Conservation (phyloP, 1,140 invertebrate species). For the Ganaspis sp. region DNA sequence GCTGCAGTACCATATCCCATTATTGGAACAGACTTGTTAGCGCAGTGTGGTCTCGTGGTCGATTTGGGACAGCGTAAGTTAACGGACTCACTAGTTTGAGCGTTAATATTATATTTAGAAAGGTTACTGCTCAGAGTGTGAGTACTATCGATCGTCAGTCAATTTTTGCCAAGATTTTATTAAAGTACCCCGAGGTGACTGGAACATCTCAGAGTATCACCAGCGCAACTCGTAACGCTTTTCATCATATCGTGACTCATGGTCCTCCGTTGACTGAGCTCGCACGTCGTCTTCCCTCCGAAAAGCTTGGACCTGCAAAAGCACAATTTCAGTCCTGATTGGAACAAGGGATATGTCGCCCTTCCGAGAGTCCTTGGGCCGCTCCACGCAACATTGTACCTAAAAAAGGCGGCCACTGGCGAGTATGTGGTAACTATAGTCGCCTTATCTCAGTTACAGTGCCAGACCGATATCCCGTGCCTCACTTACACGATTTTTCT, state of each 20-base stretch:
- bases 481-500: too few relatives aligned
- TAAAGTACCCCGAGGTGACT: conserved; percentile 38
- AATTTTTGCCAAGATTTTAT: conserved; percentile 22
- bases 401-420: too few relatives aligned
- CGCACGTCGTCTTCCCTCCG: conserved; percentile 65
- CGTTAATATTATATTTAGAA: background rate
- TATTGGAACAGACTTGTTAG: conserved; percentile 37
- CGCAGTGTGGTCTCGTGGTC: conserved; percentile 59
- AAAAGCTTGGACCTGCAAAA: conserved; percentile 49
- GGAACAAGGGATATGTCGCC: conserved; percentile 53
- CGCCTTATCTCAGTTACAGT: too few relatives aligned
- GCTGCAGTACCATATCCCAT: too few relatives aligned
- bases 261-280: conserved; percentile 64
- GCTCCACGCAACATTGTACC: too few relatives aligned
- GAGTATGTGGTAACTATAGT: too few relatives aligned
- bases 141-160: conserved; percentile 18
- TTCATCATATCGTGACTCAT: conserved; percentile 51
- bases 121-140: background rate
- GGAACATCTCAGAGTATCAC: conserved; percentile 28
- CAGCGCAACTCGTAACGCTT: background rate
- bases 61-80: conserved; percentile 56
- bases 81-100: conserved; percentile 51
- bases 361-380: too few relatives aligned
- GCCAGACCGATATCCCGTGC: too few relatives aligned
- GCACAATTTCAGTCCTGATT: conserved; percentile 54